Evolutionary conservation across 1,140 invertebrate species (phyloP), one percentile per base, ranked within the genome.

Genomic region (Aphidius ervi): DNA sequence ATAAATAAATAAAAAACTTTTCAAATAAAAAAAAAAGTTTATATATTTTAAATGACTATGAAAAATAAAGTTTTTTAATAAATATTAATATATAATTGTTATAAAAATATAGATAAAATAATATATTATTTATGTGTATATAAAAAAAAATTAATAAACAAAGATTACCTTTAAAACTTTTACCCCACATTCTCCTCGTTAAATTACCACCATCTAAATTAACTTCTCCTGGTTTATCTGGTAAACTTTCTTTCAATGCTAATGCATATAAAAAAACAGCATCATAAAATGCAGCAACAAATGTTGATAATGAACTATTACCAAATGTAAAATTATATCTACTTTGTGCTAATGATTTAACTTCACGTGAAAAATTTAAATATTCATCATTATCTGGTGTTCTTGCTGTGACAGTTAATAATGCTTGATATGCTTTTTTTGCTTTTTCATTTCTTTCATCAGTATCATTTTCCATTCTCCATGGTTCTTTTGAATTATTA

Each of bases 241-340:
- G 78, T 7, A 96, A 78, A 8, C 92, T 94, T 62, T 94, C 89
- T 69, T 95, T 96, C 0, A 98, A 80, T 0, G 94, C 94, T 16
- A 93, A 82, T 0, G 93, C 91, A 74, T 98, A 99, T 9, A 99
- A 84, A 0, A 98, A 81, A 9, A 99, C 92, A 0, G 91, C 91
- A 71, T 99, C 97, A 72, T 98, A 96, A 76, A 99, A 97, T 0
- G 95, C 94, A 4, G 92, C 93, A 10, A 97, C 93, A 71, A 96
- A 95, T 20, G 89, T 88, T 7, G 89, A 91, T 2, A 92, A 86
- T 7, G 87, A 85, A 48, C 81, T 83, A 67, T 88, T 87, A 1
- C 85, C 87, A 64, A 89, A 89, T 1, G 85, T 86, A 73, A 92
- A 94, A 70, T 91, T 90, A 76, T 94, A 95, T 68, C 90, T 88